Percentiles rank a stretch among this genome's conserved stretches.
These are phyloP conservation scores for Megaceryle torquata DNA, from an alignment of 2,113 vertebrate genomes.

Conservation along the genomic window DNA sequence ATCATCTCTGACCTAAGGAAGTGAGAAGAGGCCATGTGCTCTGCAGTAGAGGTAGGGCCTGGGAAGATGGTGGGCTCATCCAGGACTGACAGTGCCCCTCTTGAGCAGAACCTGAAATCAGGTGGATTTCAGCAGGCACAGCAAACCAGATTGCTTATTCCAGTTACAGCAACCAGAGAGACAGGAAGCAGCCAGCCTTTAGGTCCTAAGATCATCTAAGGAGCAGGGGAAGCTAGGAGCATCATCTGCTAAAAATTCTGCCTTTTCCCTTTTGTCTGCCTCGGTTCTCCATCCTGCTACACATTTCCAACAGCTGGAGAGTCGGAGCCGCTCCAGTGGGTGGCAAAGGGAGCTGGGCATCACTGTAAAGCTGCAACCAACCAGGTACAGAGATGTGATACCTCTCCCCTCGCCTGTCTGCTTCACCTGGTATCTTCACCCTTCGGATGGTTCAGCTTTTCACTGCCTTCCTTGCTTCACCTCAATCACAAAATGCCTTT, in stretches of 20 bases:
- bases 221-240: no score
- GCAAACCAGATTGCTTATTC: background rate
- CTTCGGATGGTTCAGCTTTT: background rate
- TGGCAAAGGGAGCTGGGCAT: background rate
- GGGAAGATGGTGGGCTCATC: accelerated
- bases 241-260: background rate
- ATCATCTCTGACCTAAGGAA: accelerated
- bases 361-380: background rate
- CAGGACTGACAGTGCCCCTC: background rate
- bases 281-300: accelerated
- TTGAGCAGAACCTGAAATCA: background rate
- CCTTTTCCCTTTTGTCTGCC: background rate
- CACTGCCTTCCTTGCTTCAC: background rate
- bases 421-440: background rate
- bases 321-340: background rate
- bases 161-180: background rate
- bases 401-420: background rate
- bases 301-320: background rate
- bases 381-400: accelerated
- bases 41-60: no score
- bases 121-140: background rate
- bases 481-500: background rate
- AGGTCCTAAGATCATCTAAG: background rate
- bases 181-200: background rate
- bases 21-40: background rate